Base-by-base conservation (phyloP, 2,888 invertebrate species). In the Seira sanloemensis region DNA sequence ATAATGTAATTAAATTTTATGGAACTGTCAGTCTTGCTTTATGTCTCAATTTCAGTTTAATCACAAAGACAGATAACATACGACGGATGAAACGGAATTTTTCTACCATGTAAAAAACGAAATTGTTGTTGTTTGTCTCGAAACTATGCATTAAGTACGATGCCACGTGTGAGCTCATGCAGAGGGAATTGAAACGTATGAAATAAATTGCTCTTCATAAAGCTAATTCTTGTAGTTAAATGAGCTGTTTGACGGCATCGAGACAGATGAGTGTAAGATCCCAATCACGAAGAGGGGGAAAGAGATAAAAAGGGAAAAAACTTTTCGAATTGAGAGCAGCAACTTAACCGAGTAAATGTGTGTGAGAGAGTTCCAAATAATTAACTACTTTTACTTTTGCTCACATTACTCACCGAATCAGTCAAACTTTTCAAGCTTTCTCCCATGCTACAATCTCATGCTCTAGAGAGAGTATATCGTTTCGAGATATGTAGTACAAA, bases 1-100 rank as follows among this genome's bases (percentile, higher is more conserved):
- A 73, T 73, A 73, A 73, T 73, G 73, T 37, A 73, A 73, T 73
- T 73, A 73, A 58, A 73, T 9, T 73, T 73, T 73, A 73, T 58
- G 73, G 27, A 21, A 18, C 73, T 62, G 2, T 62, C 69, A 16
- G n/a, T 37, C 24, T 1, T 37, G 37, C 37, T 37, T 37, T 37
- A 37, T 37, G 37, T 37, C 37, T 37, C 37, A 4, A 12, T 37
- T 37, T 37, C 37, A 37, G 5, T 37, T 4, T 37, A 37, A 37
- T 37, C 37, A 37, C 37, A 37, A 37, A 37, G 37, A 37, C 12
- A 37, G 4, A 37, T 7, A 37, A 37, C n/a, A n/a, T n/a, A n/a
- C n/a, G n/a, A n/a, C n/a, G n/a, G n/a, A n/a, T n/a, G n/a, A n/a
- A n/a, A n/a, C n/a, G n/a, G n/a, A n/a, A n/a, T n/a, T n/a, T n/a